Conservation (phyloP, 2,113 vertebrate species). For the Amphilophus citrinellus region DNA sequence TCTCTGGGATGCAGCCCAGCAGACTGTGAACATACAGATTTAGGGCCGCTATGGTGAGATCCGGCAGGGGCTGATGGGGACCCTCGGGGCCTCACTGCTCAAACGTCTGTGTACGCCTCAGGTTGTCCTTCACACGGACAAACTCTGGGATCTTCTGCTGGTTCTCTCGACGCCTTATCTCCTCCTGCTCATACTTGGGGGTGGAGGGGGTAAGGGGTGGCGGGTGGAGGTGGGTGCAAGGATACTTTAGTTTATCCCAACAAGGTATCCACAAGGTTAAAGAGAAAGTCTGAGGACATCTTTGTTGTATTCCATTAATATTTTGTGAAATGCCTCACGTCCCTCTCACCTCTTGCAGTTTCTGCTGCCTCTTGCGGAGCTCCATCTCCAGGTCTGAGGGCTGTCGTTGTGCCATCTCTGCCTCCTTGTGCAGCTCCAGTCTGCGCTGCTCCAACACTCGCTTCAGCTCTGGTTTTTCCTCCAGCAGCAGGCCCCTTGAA, state of each 20-base stretch:
- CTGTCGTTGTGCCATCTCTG: constrained; percentile 74
- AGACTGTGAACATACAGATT: constrained; percentile 20
- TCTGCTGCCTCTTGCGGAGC: constrained; percentile 84
- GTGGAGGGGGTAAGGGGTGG: no score
- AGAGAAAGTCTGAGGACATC: not conserved
- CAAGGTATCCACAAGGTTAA: not conserved
- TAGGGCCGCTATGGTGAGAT: constrained; percentile 62
- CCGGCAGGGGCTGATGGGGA: constrained; percentile 42
- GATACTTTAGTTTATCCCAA: not conserved
- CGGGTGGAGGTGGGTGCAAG: not conserved
- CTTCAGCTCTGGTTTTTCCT: constrained; percentile 81
- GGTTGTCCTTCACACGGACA: constrained; percentile 82
- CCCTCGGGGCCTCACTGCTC: constrained; percentile 55
- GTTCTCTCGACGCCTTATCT: constrained; percentile 64
- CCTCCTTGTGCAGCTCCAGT: constrained; percentile 77
- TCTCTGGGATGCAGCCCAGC: not conserved
- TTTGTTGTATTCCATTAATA: not conserved
- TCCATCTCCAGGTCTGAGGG: constrained; percentile 83
- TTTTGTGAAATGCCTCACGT: not conserved
- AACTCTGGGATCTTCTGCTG: constrained; percentile 79
- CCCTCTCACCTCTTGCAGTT: constrained; percentile 77
- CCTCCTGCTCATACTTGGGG: constrained; percentile 78
- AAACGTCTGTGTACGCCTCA: constrained; percentile 74
- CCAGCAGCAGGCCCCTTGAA: constrained; percentile 77
- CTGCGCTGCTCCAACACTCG: constrained; percentile 79